Evolutionary conservation across 2,888 invertebrate genomes (phyloP).

Genomic region (Copidosoma aretas): DNA sequence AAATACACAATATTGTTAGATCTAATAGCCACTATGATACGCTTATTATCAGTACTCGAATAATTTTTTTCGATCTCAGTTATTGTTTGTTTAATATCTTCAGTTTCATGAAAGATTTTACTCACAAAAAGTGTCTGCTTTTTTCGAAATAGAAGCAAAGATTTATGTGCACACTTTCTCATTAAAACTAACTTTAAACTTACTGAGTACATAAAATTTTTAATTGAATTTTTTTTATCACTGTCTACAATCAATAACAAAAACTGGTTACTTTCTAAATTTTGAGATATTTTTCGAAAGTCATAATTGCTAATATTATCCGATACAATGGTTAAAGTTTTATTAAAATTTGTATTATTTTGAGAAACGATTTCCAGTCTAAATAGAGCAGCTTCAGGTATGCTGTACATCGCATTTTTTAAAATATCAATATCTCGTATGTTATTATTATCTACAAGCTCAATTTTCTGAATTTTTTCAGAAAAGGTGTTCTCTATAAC

Average conservation of each 20-base stretch:
- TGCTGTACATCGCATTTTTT: not conserved
- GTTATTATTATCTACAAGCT: slow-evolving; percentile 9
- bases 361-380: slow-evolving; percentile 1
- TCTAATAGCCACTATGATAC: slow-evolving; percentile 28
- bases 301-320: slow-evolving; percentile 10
- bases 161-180: slow-evolving; percentile 1
- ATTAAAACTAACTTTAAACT: slow-evolving; percentile 20
- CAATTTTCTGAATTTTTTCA: slow-evolving; percentile 16
- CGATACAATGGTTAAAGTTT: slow-evolving; percentile 21
- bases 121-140: slow-evolving; percentile 10
- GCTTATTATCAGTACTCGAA: slow-evolving; percentile 6
- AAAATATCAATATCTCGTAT: not conserved
- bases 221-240: slow-evolving; percentile 6
- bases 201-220: slow-evolving; percentile 10
- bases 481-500: slow-evolving; percentile 34
- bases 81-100: slow-evolving; percentile 18
- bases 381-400: slow-evolving; percentile 27
- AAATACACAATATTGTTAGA: slow-evolving; percentile 10
- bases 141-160: slow-evolving; percentile 20
- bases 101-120: slow-evolving; percentile 13
- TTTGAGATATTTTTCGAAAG: slow-evolving; percentile 4
- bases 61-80: slow-evolving; percentile 17
- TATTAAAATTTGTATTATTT: slow-evolving; percentile 23
- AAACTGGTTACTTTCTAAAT: slow-evolving; percentile 21
- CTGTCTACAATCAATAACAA: slow-evolving; percentile 15